Conservation (phyloP, 2,888 invertebrate species). For the Phytoseiulus persimilis region DNA sequence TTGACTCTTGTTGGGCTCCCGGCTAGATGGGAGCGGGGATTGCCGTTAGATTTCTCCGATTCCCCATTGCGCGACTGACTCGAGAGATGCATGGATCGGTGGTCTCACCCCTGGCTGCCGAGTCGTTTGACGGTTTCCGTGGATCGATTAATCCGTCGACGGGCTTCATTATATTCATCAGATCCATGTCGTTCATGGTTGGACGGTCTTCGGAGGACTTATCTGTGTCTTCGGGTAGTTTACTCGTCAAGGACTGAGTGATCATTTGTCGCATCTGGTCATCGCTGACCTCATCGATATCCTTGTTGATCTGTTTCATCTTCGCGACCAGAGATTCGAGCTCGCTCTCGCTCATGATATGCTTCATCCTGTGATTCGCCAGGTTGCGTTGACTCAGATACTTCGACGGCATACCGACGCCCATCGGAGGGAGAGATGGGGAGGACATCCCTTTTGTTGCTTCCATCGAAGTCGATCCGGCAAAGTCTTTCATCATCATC, state of each 20-base stretch:
- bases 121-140: background rate
- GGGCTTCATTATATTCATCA: slow-evolving; percentile 15
- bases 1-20: no score
- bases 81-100: background rate
- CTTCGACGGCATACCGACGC: background rate
- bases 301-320: slow-evolving; percentile 15
- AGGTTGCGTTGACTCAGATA: no score
- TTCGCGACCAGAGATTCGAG: background rate
- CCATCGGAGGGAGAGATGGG: background rate
- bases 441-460: background rate
- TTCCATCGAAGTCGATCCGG: background rate
- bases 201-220: background rate
- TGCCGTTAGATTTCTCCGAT: no score
- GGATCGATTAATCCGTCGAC: background rate
- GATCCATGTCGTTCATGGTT: background rate
- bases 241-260: no score
- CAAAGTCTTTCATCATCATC: background rate
- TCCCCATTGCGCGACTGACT: background rate
- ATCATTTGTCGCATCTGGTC: slow-evolving; percentile 7
- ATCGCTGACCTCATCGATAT: slow-evolving; percentile 19
- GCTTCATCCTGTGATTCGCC: no score
- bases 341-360: background rate
- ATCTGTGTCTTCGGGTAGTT: background rate
- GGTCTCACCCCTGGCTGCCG: background rate
- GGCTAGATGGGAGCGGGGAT: background rate